phyloP scores from a whole-genome alignment of 2,113 vertebrate genomes.

The Macquaria ambigua region DNA sequence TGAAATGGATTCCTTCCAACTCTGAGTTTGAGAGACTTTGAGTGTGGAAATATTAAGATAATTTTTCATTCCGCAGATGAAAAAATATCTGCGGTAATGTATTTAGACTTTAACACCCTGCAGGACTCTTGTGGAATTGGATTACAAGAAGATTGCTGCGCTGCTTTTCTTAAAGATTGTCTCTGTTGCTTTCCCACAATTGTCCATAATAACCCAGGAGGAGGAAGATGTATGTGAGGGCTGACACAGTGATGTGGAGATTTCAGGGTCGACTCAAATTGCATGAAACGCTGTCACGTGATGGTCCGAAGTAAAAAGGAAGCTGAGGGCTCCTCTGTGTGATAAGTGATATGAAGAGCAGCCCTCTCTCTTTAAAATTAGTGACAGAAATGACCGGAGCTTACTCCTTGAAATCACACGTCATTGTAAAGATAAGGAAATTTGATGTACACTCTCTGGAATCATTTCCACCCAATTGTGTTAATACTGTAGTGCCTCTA shows the following conservation, averaged over 20 bases:
- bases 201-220: constrained; percentile 39
- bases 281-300: neutral
- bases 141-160: constrained; percentile 45
- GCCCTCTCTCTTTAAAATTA: constrained; percentile 19
- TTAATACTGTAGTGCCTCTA: constrained; percentile 61
- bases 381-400: constrained; percentile 15
- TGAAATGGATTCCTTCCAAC: constrained; percentile 19
- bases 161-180: constrained; percentile 15
- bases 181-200: constrained; percentile 26
- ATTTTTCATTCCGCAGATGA: constrained; percentile 19
- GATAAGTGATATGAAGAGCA: constrained; percentile 15
- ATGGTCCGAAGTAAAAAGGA: constrained; percentile 8
- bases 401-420: constrained; percentile 20
- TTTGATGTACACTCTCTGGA: constrained; percentile 26
- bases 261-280: constrained; percentile 17
- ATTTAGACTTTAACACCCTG: constrained; percentile 33
- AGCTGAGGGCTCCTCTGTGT: constrained; percentile 1
- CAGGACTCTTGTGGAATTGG: constrained; percentile 25
- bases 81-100: constrained; percentile 13
- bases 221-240: constrained; percentile 1
- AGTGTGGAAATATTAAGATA: constrained; percentile 19
- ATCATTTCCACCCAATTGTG: constrained; percentile 38
- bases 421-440: constrained; percentile 25
- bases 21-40: constrained; percentile 1
- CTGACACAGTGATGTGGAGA: constrained; percentile 31